Conservation (phyloP, 1,140 invertebrate genomes). For the Gonioctena quinquepunctata region DNA sequence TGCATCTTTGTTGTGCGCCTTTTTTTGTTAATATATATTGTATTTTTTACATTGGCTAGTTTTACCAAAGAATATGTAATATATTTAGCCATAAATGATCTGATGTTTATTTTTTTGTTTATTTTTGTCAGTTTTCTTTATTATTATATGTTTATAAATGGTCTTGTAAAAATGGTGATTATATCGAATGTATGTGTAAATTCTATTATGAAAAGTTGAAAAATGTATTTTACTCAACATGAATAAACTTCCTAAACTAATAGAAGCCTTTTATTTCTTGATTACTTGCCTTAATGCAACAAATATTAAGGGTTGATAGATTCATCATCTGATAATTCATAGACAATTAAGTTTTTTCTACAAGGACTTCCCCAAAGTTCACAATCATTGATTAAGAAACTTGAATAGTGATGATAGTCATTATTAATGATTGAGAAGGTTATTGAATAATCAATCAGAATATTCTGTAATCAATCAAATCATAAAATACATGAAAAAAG, state of each 20-base stretch:
- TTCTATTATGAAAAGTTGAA: conserved; percentile 48
- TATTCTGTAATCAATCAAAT: too few relatives aligned
- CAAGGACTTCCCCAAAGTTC: too few relatives aligned
- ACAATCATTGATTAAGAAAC: too few relatives aligned
- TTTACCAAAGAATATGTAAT: conserved; percentile 53
- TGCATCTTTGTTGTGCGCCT: conserved; percentile 34
- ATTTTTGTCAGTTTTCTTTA: conserved; percentile 40
- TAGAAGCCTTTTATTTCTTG: background rate
- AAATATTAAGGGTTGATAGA: too few relatives aligned
- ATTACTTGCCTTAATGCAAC: too few relatives aligned
- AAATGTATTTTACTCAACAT: conserved; percentile 53
- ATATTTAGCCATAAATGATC: conserved; percentile 46
- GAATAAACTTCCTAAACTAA: conserved; percentile 30
- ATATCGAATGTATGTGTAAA: conserved; percentile 49
- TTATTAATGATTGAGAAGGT: too few relatives aligned
- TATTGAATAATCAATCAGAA: too few relatives aligned
- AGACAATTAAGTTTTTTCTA: too few relatives aligned
- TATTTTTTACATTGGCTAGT: conserved; percentile 49
- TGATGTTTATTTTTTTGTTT: conserved; percentile 41
- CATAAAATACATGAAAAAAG: too few relatives aligned
- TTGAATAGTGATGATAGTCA: too few relatives aligned
- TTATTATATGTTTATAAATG: conserved; percentile 40
- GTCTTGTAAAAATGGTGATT: conserved; percentile 50
- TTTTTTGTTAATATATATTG: conserved; percentile 42
- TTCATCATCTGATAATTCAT: too few relatives aligned